Conservation (phyloP, 2,113 vertebrate genomes). For the Vulpes ferrilata region DNA sequence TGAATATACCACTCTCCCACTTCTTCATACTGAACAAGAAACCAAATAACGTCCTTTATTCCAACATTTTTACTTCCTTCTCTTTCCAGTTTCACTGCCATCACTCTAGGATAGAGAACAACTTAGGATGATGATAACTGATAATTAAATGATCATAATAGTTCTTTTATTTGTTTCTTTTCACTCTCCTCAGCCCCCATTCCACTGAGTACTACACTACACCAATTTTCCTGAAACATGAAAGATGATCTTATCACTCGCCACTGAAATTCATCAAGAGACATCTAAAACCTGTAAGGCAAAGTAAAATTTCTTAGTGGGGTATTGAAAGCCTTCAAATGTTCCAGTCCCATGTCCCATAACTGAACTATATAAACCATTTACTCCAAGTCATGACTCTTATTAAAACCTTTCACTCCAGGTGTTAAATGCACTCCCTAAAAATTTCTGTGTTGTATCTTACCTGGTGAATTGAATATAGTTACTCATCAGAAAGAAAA, state of each 20-base stretch:
- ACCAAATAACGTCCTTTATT: background rate
- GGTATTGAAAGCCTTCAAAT: slow-evolving; percentile 41
- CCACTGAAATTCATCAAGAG: slow-evolving; percentile 30
- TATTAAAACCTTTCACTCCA: background rate
- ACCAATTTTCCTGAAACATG: slow-evolving; percentile 9
- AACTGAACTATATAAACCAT: background rate
- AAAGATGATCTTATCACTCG: background rate
- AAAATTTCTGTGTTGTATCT: background rate
- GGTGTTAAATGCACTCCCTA: background rate
- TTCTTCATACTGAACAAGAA: background rate
- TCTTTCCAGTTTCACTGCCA: slow-evolving; percentile 27
- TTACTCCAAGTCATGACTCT: background rate
- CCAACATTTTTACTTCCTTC: background rate
- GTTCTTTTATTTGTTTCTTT: background rate
- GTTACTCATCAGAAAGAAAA: background rate
- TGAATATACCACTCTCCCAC: background rate
- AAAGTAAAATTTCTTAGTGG: background rate
- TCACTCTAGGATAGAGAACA: background rate
- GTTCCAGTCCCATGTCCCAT: background rate
- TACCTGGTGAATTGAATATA: background rate
- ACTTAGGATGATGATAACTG: background rate
- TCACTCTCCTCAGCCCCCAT: background rate
- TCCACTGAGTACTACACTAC: background rate
- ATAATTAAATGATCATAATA: background rate
- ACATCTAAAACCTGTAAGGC: background rate